Evolutionary conservation across 1,140 invertebrate species (phyloP).

Genomic region (Pseudomyrmex concolor): DNA sequence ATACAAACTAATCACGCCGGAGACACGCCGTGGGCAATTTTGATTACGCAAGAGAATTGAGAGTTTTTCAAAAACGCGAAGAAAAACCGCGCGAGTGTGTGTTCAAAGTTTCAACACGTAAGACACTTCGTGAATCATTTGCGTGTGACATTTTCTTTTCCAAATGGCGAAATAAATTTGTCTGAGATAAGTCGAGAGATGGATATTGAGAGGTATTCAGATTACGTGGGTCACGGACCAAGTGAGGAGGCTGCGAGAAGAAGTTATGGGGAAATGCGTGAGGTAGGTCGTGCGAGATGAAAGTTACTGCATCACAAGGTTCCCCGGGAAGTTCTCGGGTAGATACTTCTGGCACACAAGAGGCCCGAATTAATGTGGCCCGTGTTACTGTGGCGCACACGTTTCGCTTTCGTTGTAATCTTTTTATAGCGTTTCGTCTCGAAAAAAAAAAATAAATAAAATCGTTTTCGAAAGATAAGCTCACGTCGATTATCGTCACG

Average conservation of each 20-base stretch:
- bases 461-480: neutral
- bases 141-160: neutral
- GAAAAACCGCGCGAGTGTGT: too few species aligned
- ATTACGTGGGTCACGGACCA: conserved; percentile 63
- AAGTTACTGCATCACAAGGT: conserved; percentile 72
- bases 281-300: conserved; percentile 75
- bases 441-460: neutral
- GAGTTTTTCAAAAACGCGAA: too few species aligned
- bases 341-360: conserved; percentile 48
- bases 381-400: conserved; percentile 35
- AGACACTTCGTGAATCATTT: neutral
- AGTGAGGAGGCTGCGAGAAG: conserved; percentile 61
- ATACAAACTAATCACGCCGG: conserved; percentile 43
- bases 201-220: conserved; percentile 12
- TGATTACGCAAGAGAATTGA: too few species aligned
- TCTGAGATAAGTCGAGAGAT: too few species aligned
- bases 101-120: too few species aligned
- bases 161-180: neutral
- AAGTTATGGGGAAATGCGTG: conserved; percentile 65
- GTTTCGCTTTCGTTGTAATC: conserved; percentile 43
- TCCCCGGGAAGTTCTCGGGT: conserved; percentile 26
- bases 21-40: too few species aligned
- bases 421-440: conserved; percentile 46
- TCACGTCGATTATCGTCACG: neutral
- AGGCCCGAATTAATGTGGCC: conserved; percentile 51